phyloP scores from a whole-genome alignment of 53 echinoderm and acorn worm genomes.

The Astropecten irregularis region DNA sequence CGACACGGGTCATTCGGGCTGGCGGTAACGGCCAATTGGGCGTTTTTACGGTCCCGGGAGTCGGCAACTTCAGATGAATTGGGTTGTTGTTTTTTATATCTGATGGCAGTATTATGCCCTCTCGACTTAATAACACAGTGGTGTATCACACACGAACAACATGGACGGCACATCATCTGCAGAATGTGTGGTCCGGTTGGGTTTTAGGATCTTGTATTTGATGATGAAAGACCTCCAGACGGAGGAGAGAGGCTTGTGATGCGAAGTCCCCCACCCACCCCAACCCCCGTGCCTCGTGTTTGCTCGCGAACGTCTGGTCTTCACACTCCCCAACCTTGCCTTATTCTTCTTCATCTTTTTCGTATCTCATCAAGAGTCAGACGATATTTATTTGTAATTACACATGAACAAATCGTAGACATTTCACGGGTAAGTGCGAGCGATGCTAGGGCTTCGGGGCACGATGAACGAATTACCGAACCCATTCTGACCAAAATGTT shows the following conservation, averaged over 20 bases:
- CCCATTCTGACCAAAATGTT: no score
- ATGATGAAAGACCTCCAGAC: slow-evolving; percentile 37
- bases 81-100: no score
- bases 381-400: no score
- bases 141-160: background rate
- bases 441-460: no score
- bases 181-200: slow-evolving; percentile 37
- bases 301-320: background rate
- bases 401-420: no score
- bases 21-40: background rate
- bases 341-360: background rate
- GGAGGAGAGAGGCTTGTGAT: no score
- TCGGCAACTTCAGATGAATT: slow-evolving; percentile 38
- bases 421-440: no score
- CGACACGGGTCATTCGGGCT: slow-evolving; percentile 19
- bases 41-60: background rate
- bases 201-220: background rate
- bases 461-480: no score
- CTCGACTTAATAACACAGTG: slow-evolving; percentile 39
- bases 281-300: background rate
- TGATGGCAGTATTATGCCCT: slow-evolving; percentile 19
- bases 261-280: no score
- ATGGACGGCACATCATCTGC: background rate
- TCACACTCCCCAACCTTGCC: background rate
- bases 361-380: no score